Evolutionary conservation across 2,113 vertebrate genomes (phyloP).

Genomic region (Myotis lucifugus): DNA sequence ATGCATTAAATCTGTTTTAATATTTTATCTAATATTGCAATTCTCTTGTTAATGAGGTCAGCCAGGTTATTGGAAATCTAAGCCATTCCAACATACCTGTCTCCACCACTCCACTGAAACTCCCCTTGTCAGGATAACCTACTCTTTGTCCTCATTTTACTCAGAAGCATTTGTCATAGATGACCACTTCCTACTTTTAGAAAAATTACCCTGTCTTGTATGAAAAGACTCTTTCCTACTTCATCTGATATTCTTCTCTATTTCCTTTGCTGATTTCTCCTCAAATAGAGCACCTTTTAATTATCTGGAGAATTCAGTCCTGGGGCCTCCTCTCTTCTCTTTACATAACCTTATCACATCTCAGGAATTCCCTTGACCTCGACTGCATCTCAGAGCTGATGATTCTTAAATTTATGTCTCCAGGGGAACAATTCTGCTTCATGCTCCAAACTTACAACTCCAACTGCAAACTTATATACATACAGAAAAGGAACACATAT

Average conservation of each 20-base stretch:
- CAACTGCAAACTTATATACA: background rate
- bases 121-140: background rate
- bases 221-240: background rate
- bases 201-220: background rate
- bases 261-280: background rate
- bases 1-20: background rate
- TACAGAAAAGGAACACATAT: background rate
- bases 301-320: background rate
- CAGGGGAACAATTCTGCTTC: background rate
- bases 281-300: background rate
- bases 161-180: background rate
- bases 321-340: background rate
- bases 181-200: background rate
- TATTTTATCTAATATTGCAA: background rate
- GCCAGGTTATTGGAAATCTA: background rate
- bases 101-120: background rate
- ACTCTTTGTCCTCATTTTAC: background rate
- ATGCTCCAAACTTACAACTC: background rate
- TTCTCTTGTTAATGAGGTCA: background rate
- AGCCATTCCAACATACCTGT: background rate
- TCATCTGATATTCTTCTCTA: background rate
- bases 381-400: background rate
- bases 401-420: background rate
- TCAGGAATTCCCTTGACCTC: background rate
- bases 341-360: background rate